These are phyloP conservation scores for Manis javanica DNA, from an alignment of 2,797 vertebrate species.

Conservation along the genomic window DNA sequence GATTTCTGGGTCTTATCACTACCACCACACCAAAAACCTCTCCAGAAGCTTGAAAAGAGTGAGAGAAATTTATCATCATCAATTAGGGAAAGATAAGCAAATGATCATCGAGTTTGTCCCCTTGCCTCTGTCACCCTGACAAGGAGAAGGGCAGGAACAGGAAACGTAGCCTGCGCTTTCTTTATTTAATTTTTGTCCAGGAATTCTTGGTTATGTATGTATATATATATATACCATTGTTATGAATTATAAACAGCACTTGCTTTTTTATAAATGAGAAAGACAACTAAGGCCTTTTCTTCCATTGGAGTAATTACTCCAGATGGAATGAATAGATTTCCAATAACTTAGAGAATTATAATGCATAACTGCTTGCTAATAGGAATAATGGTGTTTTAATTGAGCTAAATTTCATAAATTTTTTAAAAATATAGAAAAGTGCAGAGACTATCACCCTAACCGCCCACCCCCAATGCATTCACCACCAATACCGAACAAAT, in stretches of 20 bases:
- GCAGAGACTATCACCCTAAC: background rate
- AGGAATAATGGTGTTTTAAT: background rate
- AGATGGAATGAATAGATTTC: background rate
- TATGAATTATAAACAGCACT: background rate
- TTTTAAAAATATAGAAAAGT: background rate
- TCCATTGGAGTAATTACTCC: too few relatives aligned
- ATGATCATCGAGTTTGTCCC: too few relatives aligned
- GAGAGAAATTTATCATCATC: background rate
- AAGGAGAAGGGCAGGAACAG: background rate
- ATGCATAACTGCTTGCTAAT: background rate
- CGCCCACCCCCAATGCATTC: background rate
- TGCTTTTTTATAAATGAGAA: background rate
- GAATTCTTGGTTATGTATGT: too few relatives aligned
- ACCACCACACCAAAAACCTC: background rate
- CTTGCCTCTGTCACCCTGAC: background rate
- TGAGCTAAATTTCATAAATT: background rate
- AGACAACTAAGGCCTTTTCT: background rate
- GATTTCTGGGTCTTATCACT: background rate
- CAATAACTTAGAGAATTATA: background rate
- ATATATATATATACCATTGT: background rate
- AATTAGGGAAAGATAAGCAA: background rate
- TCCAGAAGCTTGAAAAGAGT: background rate
- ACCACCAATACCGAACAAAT: background rate
- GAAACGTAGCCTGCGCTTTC: background rate
- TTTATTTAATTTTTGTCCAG: background rate